These are phyloP conservation scores for Leucophenga maculata DNA, from an alignment of 2,888 invertebrate species.

Conservation along the genomic window DNA sequence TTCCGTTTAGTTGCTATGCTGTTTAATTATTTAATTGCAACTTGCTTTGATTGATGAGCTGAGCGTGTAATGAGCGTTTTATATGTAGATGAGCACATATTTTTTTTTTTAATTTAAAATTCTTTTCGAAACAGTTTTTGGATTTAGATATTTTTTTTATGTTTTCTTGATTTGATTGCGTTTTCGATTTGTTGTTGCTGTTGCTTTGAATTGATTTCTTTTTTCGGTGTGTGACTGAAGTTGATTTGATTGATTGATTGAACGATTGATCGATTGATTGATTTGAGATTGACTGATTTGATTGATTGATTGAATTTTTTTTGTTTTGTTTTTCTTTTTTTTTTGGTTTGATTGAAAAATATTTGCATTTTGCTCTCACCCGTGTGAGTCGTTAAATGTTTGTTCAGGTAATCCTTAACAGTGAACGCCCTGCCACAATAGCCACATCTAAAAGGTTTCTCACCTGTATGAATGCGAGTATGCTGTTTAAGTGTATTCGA, in stretches of 20 bases:
- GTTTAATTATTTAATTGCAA: background rate
- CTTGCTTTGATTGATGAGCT: constrained; percentile 3
- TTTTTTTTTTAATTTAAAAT: constrained; percentile 47
- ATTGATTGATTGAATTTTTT: constrained; percentile 42
- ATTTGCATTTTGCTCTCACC: constrained; percentile 69
- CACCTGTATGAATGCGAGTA: constrained; percentile 72
- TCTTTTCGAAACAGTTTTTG: constrained; percentile 43
- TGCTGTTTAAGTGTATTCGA: constrained; percentile 72
- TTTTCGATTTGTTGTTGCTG: constrained; percentile 27
- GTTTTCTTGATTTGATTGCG: constrained; percentile 29
- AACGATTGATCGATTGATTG: constrained; percentile 48
- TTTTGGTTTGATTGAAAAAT: constrained; percentile 67
- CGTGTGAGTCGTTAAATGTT: constrained; percentile 73
- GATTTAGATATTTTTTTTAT: too few relatives aligned
- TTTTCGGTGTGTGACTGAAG: constrained; percentile 46
- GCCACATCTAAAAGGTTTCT: constrained; percentile 72
- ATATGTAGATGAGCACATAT: constrained; percentile 46
- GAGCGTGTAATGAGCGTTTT: constrained; percentile 20
- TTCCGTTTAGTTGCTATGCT: constrained; percentile 32
- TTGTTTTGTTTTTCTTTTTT: constrained; percentile 58
- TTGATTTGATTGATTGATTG: constrained; percentile 49
- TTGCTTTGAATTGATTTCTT: constrained; percentile 33
- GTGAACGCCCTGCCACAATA: constrained; percentile 72
- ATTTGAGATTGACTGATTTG: constrained; percentile 45
- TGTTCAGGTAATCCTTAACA: constrained; percentile 73